A percentile compares a stretch with the other conserved stretches of the same genome.
Conservation (phyloP, 2,113 vertebrate genomes). For the Melanerpes formicivorus region DNA sequence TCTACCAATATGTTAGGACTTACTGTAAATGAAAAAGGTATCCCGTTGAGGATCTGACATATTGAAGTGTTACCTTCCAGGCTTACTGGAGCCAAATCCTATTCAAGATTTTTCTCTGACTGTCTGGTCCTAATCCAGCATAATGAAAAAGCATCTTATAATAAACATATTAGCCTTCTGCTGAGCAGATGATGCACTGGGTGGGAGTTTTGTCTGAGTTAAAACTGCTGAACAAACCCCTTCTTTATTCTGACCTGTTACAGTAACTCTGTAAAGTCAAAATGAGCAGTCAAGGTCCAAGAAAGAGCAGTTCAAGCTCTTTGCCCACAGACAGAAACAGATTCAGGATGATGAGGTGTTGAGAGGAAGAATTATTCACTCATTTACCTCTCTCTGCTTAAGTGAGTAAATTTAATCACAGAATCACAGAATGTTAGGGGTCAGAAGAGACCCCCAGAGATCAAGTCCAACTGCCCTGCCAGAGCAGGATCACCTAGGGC, state of each 20-base stretch:
- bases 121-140: conserved; percentile 9
- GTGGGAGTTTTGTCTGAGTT: background rate
- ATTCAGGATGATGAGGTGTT: background rate
- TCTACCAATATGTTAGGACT: conserved; percentile 22
- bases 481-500: too few species aligned
- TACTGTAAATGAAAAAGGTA: conserved; percentile 39
- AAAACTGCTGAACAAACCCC: background rate
- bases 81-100: conserved; percentile 24
- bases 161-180: background rate
- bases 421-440: too few species aligned
- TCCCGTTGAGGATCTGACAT: conserved; percentile 27
- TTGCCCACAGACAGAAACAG: background rate
- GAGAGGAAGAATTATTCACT: background rate
- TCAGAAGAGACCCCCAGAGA: too few species aligned
- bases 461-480: too few species aligned
- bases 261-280: background rate
- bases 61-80: conserved; percentile 13
- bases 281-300: background rate
- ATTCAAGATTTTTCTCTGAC: background rate
- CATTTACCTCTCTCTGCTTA: background rate
- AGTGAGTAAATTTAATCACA: background rate
- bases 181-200: background rate
- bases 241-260: background rate
- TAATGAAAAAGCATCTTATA: conserved; percentile 36
- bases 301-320: background rate